Conservation (phyloP, 2,113 vertebrate genomes). For the Tapirus terrestris region DNA sequence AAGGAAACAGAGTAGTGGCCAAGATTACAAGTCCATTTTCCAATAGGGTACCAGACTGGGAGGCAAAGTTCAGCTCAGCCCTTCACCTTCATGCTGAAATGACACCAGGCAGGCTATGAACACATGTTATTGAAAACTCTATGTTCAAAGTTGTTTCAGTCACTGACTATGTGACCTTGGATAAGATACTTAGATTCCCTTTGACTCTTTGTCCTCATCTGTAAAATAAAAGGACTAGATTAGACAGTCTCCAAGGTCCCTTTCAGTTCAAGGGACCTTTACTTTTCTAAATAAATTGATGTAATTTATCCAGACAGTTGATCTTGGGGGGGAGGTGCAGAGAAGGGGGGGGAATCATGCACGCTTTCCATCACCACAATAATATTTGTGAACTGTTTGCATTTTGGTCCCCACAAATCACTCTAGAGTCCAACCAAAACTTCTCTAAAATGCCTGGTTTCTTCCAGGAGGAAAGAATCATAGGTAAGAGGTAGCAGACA, state of each 20-base stretch:
- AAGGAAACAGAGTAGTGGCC: neutral
- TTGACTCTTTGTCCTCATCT: neutral
- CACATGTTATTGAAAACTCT: neutral
- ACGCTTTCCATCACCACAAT: neutral
- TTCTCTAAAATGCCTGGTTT: neutral
- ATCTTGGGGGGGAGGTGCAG: too few relatives aligned
- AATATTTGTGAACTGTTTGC: neutral
- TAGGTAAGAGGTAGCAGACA: neutral
- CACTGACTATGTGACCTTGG: neutral
- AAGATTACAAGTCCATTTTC: neutral
- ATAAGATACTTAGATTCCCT: neutral
- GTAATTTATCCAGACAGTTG: neutral
- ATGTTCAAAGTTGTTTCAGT: neutral
- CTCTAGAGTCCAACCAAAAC: neutral
- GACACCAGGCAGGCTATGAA: neutral
- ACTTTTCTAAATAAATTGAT: neutral
- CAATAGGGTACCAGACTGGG: neutral
- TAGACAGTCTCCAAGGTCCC: neutral
- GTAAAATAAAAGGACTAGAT: neutral
- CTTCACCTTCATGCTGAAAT: neutral
- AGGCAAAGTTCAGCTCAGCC: neutral
- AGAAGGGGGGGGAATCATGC: neutral
- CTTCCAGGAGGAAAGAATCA: neutral
- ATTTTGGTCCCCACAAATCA: neutral
- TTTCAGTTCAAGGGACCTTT: neutral